Evolutionary conservation across 2,797 vertebrate species (phyloP).

Genomic region (Mus minutoides): DNA sequence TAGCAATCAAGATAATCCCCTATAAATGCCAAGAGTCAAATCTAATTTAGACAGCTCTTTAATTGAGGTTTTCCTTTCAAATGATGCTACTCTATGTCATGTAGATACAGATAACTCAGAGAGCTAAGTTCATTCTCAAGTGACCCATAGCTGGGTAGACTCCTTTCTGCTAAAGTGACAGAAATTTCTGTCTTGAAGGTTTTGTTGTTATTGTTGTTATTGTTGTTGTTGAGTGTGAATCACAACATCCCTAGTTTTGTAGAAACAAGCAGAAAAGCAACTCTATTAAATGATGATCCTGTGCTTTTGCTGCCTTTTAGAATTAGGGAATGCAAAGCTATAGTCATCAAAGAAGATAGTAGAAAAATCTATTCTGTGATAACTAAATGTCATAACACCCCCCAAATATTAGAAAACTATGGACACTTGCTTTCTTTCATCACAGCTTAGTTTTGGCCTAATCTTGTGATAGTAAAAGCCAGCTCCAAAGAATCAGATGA

Average conservation of each 20-base stretch:
- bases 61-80: not conserved
- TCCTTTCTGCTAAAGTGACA: not conserved
- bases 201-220: too few species aligned
- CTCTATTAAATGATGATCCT: accelerated
- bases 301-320: not conserved
- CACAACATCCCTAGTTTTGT: not conserved
- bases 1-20: not conserved
- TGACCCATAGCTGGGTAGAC: not conserved
- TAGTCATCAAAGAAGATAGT: accelerated
- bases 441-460: not conserved
- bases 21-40: not conserved
- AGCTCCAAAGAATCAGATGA: not conserved
- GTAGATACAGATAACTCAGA: too few species aligned
- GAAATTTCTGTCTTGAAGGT: not conserved
- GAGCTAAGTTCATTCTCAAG: not conserved
- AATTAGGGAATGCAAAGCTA: accelerated
- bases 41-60: not conserved
- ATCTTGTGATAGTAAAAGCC: not conserved
- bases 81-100: not conserved
- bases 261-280: accelerated
- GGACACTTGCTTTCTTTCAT: not conserved
- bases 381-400: not conserved
- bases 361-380: not conserved
- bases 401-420: not conserved
- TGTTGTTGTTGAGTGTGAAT: not conserved